Evolutionary conservation across 2,113 vertebrate species (phyloP), one percentile per base, ranked within the genome.

Genomic region (Atrichornis clamosus): DNA sequence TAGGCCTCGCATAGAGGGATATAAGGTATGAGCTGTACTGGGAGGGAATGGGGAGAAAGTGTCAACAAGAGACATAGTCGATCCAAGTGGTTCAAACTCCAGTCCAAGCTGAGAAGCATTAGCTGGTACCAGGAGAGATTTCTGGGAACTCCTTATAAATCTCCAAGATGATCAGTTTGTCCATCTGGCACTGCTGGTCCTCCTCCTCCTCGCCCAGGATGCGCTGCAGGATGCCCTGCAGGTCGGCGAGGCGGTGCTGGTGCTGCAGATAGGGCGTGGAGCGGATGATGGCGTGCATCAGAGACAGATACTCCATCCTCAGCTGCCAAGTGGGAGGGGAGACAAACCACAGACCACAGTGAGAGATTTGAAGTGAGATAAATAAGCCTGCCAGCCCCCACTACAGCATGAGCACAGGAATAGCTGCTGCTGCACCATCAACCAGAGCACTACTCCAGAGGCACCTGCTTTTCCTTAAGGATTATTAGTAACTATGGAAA

Each of bases 251-350:
- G 41, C 99, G 99, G 97, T 99, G 99, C 93, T 97, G 98, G 96
- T 99, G 99, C 96, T 99, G 98, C 60, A 99, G 97, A 95, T 99
- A 99, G 90, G 99, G 98, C 0, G 99, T 99, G 82, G 99, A 99
- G 97, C 99, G 98, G 75, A 99, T 98, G 94, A 99, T 98, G 21
- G 99, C 98, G 46, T 99, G 99, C 99, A 99, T 99, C 97, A 99
- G 98, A 64, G 99, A 99, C 10, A 99, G 98, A 95, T 99, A 99
- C 97, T 99, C 99, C 99, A 99, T 99, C 85, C 99, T 98, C 95
- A 99, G 97, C 99, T 99, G 97, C 62, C 93, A 91, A 85, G 89
- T n/a, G 89, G 80, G 87, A 84, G 94, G 78, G 64, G 89, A 93
- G 68, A 97, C 65, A 95, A 89, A 89, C 87, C 84, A 91, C 52